Percentiles rank a stretch among this genome's conserved stretches.
phyloP scores from a whole-genome alignment of 2,888 invertebrate genomes.

The Sialis fuliginosa region DNA sequence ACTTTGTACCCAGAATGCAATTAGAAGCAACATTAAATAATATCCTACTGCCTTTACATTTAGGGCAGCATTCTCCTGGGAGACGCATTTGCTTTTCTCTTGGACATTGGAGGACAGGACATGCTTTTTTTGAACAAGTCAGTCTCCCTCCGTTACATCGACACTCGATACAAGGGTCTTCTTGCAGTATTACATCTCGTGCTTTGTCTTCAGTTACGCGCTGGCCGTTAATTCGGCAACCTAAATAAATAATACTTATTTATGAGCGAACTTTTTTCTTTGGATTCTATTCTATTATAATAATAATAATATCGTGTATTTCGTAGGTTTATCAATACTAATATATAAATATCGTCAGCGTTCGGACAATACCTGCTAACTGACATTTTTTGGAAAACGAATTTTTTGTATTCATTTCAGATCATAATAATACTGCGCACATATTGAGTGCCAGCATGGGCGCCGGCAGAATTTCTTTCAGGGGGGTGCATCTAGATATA shows the following conservation, averaged over 20 bases:
- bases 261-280: no score
- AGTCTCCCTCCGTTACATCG: constrained; percentile 48
- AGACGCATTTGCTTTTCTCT: constrained; percentile 45
- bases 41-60: constrained; percentile 27
- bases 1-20: constrained; percentile 55
- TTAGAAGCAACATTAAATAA: constrained; percentile 21
- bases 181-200: constrained; percentile 52
- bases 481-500: no score
- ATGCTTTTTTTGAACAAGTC: constrained; percentile 69
- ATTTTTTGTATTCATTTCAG: no score
- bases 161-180: constrained; percentile 76
- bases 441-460: no score
- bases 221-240: constrained; percentile 70
- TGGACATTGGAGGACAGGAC: constrained; percentile 77
- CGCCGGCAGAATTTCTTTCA: no score
- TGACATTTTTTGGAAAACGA: no score
- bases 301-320: no score
- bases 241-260: constrained; percentile 27
- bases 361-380: no score
- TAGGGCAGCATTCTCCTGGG: constrained; percentile 63
- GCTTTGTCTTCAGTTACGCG: constrained; percentile 61
- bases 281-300: no score
- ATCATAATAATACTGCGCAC: no score
- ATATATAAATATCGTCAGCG: no score
- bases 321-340: no score